Evolutionary conservation across 2,888 invertebrate genomes (phyloP).

Genomic region (Notocelia uddmanniana): DNA sequence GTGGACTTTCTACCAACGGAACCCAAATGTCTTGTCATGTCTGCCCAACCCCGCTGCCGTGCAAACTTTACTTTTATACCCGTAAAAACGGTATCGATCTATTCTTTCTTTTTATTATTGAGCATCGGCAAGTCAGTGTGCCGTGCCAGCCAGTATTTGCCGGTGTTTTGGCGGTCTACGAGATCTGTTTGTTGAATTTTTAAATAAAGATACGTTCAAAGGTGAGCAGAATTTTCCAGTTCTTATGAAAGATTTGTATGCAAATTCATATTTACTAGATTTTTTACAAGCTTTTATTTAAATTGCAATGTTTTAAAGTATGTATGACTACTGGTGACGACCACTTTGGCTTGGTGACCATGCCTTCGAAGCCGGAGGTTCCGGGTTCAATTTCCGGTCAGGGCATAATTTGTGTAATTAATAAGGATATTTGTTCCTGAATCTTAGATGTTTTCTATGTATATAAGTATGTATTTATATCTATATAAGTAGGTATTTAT

Average conservation of each 20-base stretch:
- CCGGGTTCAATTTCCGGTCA: too few species aligned
- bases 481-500: too few species aligned
- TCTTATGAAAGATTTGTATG: neutral
- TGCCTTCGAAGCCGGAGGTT: too few species aligned
- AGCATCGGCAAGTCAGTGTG: constrained; percentile 62
- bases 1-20: too few species aligned
- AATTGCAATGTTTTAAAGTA: too few species aligned
- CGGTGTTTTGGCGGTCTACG: constrained; percentile 50
- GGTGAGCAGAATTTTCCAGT: constrained; percentile 8
- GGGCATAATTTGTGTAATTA: too few species aligned
- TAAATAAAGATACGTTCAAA: neutral
- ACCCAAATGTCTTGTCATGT: constrained; percentile 55
- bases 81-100: constrained; percentile 57
- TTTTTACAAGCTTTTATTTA: too few species aligned
- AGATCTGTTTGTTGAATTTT: constrained; percentile 17
- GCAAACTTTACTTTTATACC: constrained; percentile 71
- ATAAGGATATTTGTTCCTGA: too few species aligned
- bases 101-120: constrained; percentile 58
- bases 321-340: too few species aligned
- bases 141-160: constrained; percentile 60
- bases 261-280: neutral
- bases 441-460: too few species aligned
- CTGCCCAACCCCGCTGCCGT: constrained; percentile 59
- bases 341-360: too few species aligned
- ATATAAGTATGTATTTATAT: too few species aligned